A percentile compares a stretch with the other conserved stretches of the same genome.
Conservation (phyloP, 1,140 invertebrate genomes). For the Pomacea maculata region DNA sequence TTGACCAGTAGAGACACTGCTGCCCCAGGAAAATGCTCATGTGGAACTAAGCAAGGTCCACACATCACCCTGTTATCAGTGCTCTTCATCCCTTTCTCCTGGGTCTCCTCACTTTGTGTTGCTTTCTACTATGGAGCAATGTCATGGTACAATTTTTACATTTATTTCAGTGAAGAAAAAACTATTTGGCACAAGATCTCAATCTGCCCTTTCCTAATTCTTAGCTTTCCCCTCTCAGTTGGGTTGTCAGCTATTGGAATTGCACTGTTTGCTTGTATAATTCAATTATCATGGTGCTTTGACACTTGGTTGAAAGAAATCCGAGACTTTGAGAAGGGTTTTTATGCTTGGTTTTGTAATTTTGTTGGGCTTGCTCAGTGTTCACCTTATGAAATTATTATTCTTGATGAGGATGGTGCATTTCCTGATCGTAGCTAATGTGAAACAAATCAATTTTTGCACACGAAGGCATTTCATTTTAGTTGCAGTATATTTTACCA, state of each 20-base stretch:
- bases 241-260: constrained; percentile 73
- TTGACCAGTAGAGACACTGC: constrained; percentile 74
- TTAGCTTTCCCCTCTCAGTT: constrained; percentile 78
- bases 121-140: constrained; percentile 80
- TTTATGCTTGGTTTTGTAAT: constrained; percentile 81
- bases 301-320: constrained; percentile 77
- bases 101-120: constrained; percentile 72
- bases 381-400: constrained; percentile 72
- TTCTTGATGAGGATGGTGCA: constrained; percentile 50
- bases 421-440: constrained; percentile 21
- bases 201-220: constrained; percentile 75
- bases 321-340: constrained; percentile 80
- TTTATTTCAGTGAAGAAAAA: constrained; percentile 76
- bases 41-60: constrained; percentile 71
- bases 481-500: too few relatives aligned
- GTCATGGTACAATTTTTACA: constrained; percentile 81
- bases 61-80: constrained; percentile 76
- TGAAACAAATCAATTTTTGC: background rate
- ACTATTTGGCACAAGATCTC: constrained; percentile 67
- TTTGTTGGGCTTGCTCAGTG: constrained; percentile 76
- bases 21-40: constrained; percentile 57
- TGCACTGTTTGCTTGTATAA: constrained; percentile 75
- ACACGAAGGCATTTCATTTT: too few relatives aligned
- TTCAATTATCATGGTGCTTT: constrained; percentile 76
- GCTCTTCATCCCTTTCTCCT: constrained; percentile 74